These are phyloP conservation scores for Drosophila paulistorum DNA, from an alignment of 1,140 invertebrate genomes.

Conservation along the genomic window DNA sequence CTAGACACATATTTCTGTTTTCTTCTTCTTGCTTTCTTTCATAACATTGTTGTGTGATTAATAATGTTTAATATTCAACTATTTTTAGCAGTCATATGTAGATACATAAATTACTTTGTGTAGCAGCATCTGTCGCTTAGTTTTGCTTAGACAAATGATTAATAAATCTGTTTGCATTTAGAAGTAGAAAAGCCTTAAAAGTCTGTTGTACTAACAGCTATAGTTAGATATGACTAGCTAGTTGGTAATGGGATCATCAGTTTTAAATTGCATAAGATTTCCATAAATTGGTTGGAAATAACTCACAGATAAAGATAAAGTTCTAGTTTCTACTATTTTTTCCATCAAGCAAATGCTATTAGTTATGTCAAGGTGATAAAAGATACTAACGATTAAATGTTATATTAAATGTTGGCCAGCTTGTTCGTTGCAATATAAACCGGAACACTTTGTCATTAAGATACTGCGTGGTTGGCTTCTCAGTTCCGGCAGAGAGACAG, in stretches of 20 bases:
- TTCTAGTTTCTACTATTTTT: constrained; percentile 36
- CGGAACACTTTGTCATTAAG: constrained; percentile 51
- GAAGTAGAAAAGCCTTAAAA: background rate
- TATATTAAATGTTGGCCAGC: constrained; percentile 28
- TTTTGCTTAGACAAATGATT: constrained; percentile 1
- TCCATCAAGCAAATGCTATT: constrained; percentile 30
- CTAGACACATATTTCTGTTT: background rate
- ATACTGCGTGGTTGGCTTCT: constrained; percentile 49
- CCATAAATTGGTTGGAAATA: too few species aligned
- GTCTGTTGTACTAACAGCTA: background rate
- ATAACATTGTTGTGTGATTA: background rate
- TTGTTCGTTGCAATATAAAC: constrained; percentile 33
- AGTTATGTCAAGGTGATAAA: constrained; percentile 76
- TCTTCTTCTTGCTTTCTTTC: background rate
- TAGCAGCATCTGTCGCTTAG: background rate
- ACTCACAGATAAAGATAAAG: background rate
- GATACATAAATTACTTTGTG: background rate
- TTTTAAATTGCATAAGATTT: too few species aligned
- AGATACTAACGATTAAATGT: constrained; percentile 62
- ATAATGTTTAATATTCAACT: constrained; percentile 1
- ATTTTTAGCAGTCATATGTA: background rate
- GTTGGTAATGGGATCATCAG: background rate
- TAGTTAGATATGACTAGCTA: background rate
- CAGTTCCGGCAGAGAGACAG: constrained; percentile 41
- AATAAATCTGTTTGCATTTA: background rate